Evolutionary conservation across 2,888 invertebrate genomes (phyloP), one percentile per base, ranked within the genome.

Genomic region (Apamea sordens): DNA sequence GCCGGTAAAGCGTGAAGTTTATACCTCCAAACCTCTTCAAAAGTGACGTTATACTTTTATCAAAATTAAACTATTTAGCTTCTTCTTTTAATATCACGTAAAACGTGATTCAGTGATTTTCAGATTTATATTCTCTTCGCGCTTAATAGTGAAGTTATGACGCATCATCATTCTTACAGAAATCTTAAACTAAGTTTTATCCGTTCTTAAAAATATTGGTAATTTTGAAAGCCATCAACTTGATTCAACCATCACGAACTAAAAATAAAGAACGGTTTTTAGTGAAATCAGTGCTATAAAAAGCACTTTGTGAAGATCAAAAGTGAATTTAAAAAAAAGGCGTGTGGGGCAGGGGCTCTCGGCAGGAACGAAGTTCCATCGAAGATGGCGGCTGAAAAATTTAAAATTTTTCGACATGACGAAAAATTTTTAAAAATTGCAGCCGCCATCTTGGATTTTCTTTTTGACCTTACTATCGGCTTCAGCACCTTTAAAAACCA

Each of bases 1-100:
- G 72, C 50, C 65, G 13, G 76, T 59, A 77, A 79, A 88, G 64
- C 81, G 69, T 72, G 72, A 80, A 88, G 88, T 88, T 87, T 81
- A 87, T 84, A 69, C 73, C n/a, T 63, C 56, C 11, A 85, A 85
- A 86, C 50, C 69, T 77, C 64, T 77, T 79, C 36, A 71, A 77
- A 88, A 77, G 63, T 65, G 73, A 72, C 68, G 53, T 68, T 74
- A 65, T 69, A 76, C 81, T 76, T 76, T 80, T 61, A 73, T 87
- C 61, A 68, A 76, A 80, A 74, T 80, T 74, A 87, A 85, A 79
- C 67, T 79, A 79, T 79, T 84, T 65, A 79, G 56, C 56, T 73
- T 73, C 71, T 24, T 64, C 67, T 73, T 69, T 73, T 68, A 80
- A 80, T 75, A 80, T 73, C n/a, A 61, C 41, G 44, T 77, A 70